Base-by-base conservation (phyloP, 2,888 invertebrate species). In the Scelioninae gen. 1 region DNA sequence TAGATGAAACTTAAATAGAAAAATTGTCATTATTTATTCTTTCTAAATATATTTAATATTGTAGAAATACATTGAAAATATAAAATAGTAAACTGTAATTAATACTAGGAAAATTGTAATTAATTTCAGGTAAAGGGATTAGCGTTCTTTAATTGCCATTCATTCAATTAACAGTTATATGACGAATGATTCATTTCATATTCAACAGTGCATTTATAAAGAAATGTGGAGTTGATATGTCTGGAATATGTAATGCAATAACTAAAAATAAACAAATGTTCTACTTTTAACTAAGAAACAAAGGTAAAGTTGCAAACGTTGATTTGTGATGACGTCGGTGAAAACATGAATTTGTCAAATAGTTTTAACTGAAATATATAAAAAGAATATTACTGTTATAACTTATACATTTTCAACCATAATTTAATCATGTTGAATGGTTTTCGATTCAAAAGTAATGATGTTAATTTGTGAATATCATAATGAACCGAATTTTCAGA, bases 191-290 rank as follows among this genome's bases (percentile, higher is more conserved):
- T 16, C 34, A 29, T 16, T 23, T 49, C 45, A 62, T 45, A 31
- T 47, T 5, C 31, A 32, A 11, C 47, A 1, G 43, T 16, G 55
- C 40, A 23, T 68, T 68, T 68, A 68, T 56, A 68, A 56, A 66
- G 66, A 66, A 55, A 29, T 68, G 34, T 45, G 43, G 45, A 45
- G 56, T 15, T 32, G 16, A 16, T 31, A 40, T n/a, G 68, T 45
- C 68, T 68, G 45, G 55, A 56, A 56, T 68, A 51, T 68, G 68
- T 68, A 56, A 68, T 32, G 40, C 53, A 29, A 45, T 56, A 56
- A 56, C 55, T 68, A 56, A 56, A 68, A 56, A 68, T 68, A 68
- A 1, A 23, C 15, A 55, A 55, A 53, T 45, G 56, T 68, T 32
- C 55, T 8, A 45, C 29, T 56, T 55, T n/a, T 29, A 29, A 29